phyloP scores from a whole-genome alignment of 2,888 invertebrate species.

The Cryptus viduatorius region DNA sequence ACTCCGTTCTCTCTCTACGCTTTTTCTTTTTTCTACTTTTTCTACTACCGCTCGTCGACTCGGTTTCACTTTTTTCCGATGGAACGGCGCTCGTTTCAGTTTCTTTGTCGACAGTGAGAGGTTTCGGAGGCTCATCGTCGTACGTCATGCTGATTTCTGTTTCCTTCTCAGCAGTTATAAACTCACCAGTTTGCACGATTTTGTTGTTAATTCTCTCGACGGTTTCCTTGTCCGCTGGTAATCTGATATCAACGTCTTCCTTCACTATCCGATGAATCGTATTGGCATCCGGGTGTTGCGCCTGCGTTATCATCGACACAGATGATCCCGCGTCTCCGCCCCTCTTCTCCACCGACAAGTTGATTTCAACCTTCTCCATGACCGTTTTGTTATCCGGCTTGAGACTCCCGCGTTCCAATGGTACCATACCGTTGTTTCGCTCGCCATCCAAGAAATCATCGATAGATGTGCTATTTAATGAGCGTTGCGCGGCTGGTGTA shows the following conservation, averaged over 20 bases:
- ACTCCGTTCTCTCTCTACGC: conserved; percentile 72
- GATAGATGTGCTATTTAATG: conserved; percentile 21
- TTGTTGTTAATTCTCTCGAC: conserved; percentile 75
- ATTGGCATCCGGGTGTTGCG: conserved; percentile 74
- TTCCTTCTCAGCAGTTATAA: conserved; percentile 73
- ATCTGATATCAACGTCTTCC: conserved; percentile 79
- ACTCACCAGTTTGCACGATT: conserved; percentile 76
- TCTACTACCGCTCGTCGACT: conserved; percentile 66
- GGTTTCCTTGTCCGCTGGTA: conserved; percentile 78
- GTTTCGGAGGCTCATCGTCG: conserved; percentile 44
- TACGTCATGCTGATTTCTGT: conserved; percentile 69
- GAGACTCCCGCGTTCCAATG: conserved; percentile 13
- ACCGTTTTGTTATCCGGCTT: conserved; percentile 65
- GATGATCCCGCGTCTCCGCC: conserved; percentile 74
- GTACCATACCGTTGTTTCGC: conserved; percentile 2
- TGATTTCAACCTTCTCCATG: conserved; percentile 80
- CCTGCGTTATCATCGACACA: conserved; percentile 78
- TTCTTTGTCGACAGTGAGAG: conserved; percentile 76
- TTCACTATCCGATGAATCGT: conserved; percentile 74
- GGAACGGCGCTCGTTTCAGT: conserved; percentile 70
- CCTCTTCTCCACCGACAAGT: conserved; percentile 78
- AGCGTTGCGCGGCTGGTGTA: not conserved
- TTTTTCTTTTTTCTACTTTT: conserved; percentile 78
- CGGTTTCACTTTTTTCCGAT: conserved; percentile 74
- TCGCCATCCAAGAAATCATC: conserved; percentile 43